Percentiles rank a stretch among this genome's conserved stretches.
These are phyloP conservation scores for Prietella phreatophila DNA, from an alignment of 2,113 vertebrate species.

Conservation along the genomic window DNA sequence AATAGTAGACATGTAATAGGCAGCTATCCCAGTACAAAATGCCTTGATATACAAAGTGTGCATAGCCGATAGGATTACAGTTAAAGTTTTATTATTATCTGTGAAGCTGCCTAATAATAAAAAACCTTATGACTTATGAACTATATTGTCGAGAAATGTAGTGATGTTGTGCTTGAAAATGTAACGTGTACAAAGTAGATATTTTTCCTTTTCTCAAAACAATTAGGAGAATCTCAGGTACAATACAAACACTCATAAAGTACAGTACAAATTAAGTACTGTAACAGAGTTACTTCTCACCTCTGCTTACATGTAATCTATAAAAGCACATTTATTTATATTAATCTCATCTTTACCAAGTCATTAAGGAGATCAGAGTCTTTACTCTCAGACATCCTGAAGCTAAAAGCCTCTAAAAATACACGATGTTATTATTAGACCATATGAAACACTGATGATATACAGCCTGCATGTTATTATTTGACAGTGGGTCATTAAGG, in stretches of 20 bases:
- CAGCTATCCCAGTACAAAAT: neutral
- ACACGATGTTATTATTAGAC: neutral
- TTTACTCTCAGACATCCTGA: neutral
- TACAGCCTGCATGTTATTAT: neutral
- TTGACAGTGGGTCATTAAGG: neutral
- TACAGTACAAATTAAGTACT: neutral
- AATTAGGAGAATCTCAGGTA: neutral
- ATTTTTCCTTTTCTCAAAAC: neutral
- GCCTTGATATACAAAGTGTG: neutral
- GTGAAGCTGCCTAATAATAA: neutral
- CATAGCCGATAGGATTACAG: neutral
- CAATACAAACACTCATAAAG: neutral
- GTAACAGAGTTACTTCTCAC: neutral
- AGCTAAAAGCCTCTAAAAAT: conserved; percentile 31
- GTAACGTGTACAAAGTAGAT: neutral
- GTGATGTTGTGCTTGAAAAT: neutral
- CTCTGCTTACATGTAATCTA: neutral
- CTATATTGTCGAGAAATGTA: neutral
- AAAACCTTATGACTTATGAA: neutral
- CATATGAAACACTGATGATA: neutral
- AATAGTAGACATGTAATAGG: neutral
- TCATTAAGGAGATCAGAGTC: neutral
- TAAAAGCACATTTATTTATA: neutral
- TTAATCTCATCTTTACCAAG: neutral
- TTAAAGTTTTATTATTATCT: neutral